These are phyloP conservation scores for Andrena chrysosceles DNA, from an alignment of 2,888 invertebrate species.

Conservation along the genomic window DNA sequence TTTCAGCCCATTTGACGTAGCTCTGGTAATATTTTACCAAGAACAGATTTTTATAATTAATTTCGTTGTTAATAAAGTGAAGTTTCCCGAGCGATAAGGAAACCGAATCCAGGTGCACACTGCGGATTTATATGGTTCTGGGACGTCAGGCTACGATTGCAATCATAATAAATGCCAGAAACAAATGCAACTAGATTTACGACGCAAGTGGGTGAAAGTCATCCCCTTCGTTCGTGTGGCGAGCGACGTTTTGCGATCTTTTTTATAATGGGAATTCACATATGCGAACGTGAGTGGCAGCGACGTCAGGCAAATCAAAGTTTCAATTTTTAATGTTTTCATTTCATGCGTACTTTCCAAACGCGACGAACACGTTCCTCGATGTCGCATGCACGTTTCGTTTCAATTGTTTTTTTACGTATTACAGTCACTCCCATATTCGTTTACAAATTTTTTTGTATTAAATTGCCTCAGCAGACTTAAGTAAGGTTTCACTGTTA, in stretches of 20 bases:
- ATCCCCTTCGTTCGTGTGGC: neutral
- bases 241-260: neutral
- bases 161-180: slow-evolving; percentile 9
- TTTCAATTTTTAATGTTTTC: slow-evolving; percentile 29
- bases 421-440: neutral
- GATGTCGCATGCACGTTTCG: neutral
- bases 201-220: neutral
- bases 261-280: slow-evolving; percentile 14
- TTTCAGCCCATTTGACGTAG: neutral
- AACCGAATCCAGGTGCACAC: too few species aligned
- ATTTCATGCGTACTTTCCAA: neutral
- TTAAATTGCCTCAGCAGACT: too few species aligned
- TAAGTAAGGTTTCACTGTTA: too few species aligned
- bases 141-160: neutral
- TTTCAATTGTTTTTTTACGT: neutral
- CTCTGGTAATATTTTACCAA: neutral
- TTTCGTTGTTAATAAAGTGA: neutral
- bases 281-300: neutral
- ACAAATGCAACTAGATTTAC: neutral
- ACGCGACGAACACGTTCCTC: neutral
- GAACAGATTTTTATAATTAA: neutral
- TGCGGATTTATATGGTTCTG: neutral
- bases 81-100: neutral
- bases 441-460: too few species aligned
- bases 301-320: neutral